Base-by-base conservation (phyloP, 2,797 vertebrate species). In the Clarias pachynema region DNA sequence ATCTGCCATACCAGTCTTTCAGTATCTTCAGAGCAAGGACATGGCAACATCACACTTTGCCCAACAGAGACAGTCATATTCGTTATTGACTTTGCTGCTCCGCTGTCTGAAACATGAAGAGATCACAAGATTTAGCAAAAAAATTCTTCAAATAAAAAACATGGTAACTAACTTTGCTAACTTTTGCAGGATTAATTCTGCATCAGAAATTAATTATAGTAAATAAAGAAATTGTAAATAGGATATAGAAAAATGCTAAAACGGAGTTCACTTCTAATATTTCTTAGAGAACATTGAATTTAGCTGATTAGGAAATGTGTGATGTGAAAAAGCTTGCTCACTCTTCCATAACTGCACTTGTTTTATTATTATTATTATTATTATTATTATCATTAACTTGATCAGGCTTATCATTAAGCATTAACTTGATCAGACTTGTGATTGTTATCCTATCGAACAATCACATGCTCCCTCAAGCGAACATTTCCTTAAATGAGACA, bases 1-100 rank as follows among this genome's bases (percentile, higher is more conserved):
- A 82, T 82, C 80, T 82, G 80, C 80, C 80, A 82, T 70, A 70
- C 66, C 7, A 82, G 49, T 14, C 3, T 70, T 16, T 37, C 3
- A 70, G 66, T 82, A 37, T 82, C 20, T 82, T 70, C 49, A 59
- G 63, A 40, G 66, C 80, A 82, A 37, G 29, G 49, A 31, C 80
- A 82, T 37, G 80, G 80, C 66, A 82, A 70, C 29, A 70, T 57
- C 29, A 82, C 63, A 10, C 10, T 59, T 14, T 70, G 3, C 6
- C 80, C 80, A 37, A n/a, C 14, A 70, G 1, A 15, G 49, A 59
- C 80, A 18, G 0, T 70, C 7, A 82, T 34, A 59, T 16, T 24
- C 66, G 70, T 29, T 12, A 34, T 10, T 37, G 49, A 0, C 49
- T 70, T 29, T 59, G n/a, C 53, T 70, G 80, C 53, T 56, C 12